Evolutionary conservation across 2,797 vertebrate species (phyloP).

Genomic region (Ceryle rudis): DNA sequence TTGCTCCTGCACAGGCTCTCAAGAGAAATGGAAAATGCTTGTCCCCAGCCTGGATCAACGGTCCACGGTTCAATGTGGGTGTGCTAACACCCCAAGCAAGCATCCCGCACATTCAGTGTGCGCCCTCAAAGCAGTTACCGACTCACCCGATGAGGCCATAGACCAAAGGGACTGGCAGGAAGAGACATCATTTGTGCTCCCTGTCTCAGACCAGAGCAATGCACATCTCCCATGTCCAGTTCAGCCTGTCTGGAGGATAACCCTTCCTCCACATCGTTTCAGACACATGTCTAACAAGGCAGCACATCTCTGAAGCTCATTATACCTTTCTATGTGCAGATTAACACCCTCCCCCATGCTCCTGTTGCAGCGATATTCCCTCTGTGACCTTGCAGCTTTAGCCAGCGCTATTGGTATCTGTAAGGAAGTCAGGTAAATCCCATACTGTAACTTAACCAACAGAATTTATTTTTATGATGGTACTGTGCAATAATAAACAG

Average conservation of each 20-base stretch:
- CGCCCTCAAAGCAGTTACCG: rapidly evolving
- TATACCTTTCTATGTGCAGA: background rate
- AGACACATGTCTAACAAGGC: background rate
- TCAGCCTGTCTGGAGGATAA: background rate
- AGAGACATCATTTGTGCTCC: background rate
- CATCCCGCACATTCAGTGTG: rapidly evolving
- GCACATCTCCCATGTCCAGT: background rate
- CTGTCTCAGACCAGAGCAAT: background rate
- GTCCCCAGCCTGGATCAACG: background rate
- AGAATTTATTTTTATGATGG: background rate
- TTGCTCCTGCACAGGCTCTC: background rate
- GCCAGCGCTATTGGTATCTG: rapidly evolving
- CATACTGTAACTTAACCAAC: background rate
- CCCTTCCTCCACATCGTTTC: background rate
- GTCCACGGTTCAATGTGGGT: background rate
- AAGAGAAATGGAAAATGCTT: background rate
- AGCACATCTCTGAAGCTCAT: background rate
- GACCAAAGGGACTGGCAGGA: rapidly evolving
- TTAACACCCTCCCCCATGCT: background rate
- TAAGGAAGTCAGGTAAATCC: background rate
- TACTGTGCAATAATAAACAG: background rate
- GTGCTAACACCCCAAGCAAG: background rate
- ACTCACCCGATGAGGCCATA: rapidly evolving
- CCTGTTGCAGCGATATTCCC: background rate
- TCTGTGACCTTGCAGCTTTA: background rate